These are phyloP conservation scores for Phengaris alcon DNA, from an alignment of 2,888 invertebrate species.

Conservation along the genomic window DNA sequence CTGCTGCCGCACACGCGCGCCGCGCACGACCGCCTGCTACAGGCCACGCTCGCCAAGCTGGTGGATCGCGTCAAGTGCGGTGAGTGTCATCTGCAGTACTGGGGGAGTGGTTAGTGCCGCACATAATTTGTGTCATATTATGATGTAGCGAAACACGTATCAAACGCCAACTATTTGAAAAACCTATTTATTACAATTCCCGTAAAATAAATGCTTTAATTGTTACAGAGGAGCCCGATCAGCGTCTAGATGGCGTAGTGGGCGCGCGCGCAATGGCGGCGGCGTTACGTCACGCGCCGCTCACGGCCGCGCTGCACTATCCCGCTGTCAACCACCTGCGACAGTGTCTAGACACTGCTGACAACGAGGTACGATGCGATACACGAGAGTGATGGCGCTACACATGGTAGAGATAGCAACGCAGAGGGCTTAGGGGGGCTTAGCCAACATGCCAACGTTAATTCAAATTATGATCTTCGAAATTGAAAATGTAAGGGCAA, in stretches of 20 bases:
- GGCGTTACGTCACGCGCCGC: constrained; percentile 90
- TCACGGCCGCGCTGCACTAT: constrained; percentile 90
- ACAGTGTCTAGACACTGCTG: constrained; percentile 82
- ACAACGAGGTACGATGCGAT: constrained; percentile 55
- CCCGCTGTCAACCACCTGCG: constrained; percentile 96
- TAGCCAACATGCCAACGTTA: too few species aligned
- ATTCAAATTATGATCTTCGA: too few species aligned
- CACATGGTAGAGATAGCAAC: too few species aligned
- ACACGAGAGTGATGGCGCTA: not conserved
- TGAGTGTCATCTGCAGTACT: constrained; percentile 39
- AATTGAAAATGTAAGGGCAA: too few species aligned
- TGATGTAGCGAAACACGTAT: not conserved
- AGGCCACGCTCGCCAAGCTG: constrained; percentile 93
- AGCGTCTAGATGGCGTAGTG: constrained; percentile 90
- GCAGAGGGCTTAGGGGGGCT: too few species aligned
- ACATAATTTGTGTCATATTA: not conserved
- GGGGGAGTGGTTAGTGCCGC: too few species aligned
- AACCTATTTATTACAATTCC: too few species aligned
- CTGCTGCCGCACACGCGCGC: constrained; percentile 82
- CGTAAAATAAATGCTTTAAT: not conserved
- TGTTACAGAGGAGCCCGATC: constrained; percentile 81
- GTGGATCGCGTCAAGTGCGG: constrained; percentile 94
- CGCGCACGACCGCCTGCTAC: constrained; percentile 89
- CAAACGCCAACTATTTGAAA: too few species aligned
- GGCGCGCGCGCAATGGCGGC: constrained; percentile 94